A percentile compares a stretch with the other conserved stretches of the same genome.
phyloP scores from a whole-genome alignment of 2,797 vertebrate genomes.

The Acipenser oxyrinchus region DNA sequence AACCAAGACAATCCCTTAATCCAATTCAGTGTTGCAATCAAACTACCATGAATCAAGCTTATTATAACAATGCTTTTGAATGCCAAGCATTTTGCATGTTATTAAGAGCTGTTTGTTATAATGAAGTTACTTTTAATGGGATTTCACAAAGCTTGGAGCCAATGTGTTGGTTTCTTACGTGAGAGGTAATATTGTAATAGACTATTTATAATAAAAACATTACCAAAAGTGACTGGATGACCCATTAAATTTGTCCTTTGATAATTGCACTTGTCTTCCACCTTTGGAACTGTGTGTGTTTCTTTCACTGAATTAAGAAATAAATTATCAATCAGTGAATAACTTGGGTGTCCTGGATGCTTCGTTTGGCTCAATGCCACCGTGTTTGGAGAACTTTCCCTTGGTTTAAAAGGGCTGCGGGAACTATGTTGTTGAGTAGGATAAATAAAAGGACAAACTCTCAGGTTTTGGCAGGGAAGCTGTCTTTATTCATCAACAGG shows the following conservation, averaged over 20 bases:
- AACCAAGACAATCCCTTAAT: slow-evolving; percentile 55
- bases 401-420: no score
- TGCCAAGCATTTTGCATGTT: slow-evolving; percentile 42
- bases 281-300: slow-evolving; percentile 38
- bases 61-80: slow-evolving; percentile 41
- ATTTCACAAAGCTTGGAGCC: slow-evolving; percentile 51
- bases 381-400: no score
- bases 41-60: slow-evolving; percentile 51
- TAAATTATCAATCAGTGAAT: slow-evolving; percentile 51
- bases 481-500: no score
- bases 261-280: slow-evolving; percentile 42
- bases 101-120: slow-evolving; percentile 41
- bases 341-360: slow-evolving; percentile 46
- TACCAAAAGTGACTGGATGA: slow-evolving; percentile 26
- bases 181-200: slow-evolving; percentile 53
- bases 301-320: slow-evolving; percentile 34
- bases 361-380: no score
- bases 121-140: slow-evolving; percentile 60
- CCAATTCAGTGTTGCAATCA: slow-evolving; percentile 58
- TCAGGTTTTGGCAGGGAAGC: no score
- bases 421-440: no score
- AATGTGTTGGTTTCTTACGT: slow-evolving; percentile 36
- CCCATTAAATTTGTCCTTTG: slow-evolving; percentile 37
- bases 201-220: slow-evolving; percentile 52
- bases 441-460: no score